phyloP scores from a whole-genome alignment of 2,113 vertebrate genomes.

The Lepus europaeus region DNA sequence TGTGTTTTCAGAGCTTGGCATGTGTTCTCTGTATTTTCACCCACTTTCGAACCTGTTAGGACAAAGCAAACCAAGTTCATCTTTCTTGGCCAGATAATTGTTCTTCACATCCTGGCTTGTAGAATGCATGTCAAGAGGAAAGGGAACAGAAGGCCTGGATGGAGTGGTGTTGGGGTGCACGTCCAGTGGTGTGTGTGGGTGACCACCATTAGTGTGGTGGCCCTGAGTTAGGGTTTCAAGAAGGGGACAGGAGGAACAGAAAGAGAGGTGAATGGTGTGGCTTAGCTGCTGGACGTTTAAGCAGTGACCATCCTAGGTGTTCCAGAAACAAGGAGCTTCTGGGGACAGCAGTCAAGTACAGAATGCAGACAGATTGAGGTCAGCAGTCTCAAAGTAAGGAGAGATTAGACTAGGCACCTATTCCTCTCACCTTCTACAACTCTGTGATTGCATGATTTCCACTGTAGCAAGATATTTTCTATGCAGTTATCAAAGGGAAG shows the following conservation, averaged over 20 bases:
- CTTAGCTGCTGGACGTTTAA: not conserved
- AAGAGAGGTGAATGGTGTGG: not conserved
- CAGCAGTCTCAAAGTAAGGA: not conserved
- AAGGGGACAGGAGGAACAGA: not conserved
- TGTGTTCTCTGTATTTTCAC: not conserved
- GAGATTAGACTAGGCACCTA: not conserved
- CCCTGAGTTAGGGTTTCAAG: not conserved
- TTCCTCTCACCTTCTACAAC: no score
- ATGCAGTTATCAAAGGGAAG: not conserved
- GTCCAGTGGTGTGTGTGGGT: not conserved
- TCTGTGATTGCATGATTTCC: not conserved
- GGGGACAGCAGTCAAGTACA: not conserved
- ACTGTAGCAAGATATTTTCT: not conserved
- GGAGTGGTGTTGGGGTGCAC: not conserved
- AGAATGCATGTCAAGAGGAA: not conserved
- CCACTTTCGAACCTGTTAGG: not conserved
- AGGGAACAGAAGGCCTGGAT: not conserved
- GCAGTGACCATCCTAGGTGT: not conserved
- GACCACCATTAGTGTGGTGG: not conserved
- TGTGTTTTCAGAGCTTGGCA: not conserved
- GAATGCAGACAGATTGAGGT: not conserved
- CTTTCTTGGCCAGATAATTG: not conserved
- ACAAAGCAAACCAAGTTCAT: not conserved
- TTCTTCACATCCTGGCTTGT: not conserved
- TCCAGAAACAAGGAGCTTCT: not conserved